Evolutionary conservation across 2,888 invertebrate genomes (phyloP).

Genomic region (Nomada hirtipes): DNA sequence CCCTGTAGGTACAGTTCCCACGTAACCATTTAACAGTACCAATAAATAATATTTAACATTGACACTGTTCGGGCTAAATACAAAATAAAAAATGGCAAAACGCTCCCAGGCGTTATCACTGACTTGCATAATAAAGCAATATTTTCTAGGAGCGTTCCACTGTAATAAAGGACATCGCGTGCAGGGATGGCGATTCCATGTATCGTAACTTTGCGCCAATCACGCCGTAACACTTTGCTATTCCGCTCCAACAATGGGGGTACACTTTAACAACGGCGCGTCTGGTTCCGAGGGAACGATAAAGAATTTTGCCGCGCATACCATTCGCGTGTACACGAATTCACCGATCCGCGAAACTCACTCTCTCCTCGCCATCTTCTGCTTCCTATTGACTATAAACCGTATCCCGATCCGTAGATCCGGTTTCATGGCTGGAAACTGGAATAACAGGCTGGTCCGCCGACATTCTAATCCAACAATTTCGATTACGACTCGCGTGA

Average conservation of each 20-base stretch:
- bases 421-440: slow-evolving; percentile 70
- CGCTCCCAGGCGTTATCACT: too few relatives aligned
- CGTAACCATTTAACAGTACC: neutral
- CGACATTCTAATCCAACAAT: slow-evolving; percentile 58
- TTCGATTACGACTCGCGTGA: slow-evolving; percentile 64
- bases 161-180: neutral
- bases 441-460: slow-evolving; percentile 47
- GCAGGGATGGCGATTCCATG: slow-evolving; percentile 5
- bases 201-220: slow-evolving; percentile 21
- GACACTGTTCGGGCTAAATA: neutral
- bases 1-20: too few relatives aligned
- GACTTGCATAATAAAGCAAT: slow-evolving; percentile 33
- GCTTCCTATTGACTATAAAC: slow-evolving; percentile 72
- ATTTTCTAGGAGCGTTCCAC: neutral
- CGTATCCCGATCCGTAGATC: slow-evolving; percentile 61
- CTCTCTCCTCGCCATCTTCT: slow-evolving; percentile 72
- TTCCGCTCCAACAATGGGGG: slow-evolving; percentile 2
- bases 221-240: slow-evolving; percentile 47
- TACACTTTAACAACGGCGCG: slow-evolving; percentile 36
- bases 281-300: slow-evolving; percentile 60
- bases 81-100: too few relatives aligned
- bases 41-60: slow-evolving; percentile 1
- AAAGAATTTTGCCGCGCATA: slow-evolving; percentile 68
- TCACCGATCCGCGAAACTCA: slow-evolving; percentile 77
- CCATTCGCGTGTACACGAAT: slow-evolving; percentile 65